A percentile compares a stretch with the other conserved stretches of the same genome.
These are phyloP conservation scores for Tryphoninae sp. DNA, from an alignment of 2,888 invertebrate species.

Conservation along the genomic window DNA sequence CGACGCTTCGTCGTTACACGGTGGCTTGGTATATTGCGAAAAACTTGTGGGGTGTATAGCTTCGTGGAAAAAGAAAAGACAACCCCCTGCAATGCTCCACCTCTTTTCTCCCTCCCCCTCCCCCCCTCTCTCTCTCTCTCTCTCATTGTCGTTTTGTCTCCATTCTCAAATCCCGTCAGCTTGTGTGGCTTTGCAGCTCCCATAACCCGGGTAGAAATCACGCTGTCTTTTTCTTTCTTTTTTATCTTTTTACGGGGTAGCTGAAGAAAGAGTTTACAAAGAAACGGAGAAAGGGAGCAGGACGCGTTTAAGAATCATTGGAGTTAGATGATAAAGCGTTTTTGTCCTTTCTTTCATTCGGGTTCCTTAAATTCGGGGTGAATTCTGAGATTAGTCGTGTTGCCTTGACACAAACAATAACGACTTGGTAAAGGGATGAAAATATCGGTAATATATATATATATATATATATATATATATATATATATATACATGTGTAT, in stretches of 20 bases:
- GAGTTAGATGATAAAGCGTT: not conserved
- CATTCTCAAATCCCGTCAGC: constrained; percentile 46
- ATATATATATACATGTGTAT: not conserved
- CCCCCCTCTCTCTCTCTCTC: constrained; percentile 18
- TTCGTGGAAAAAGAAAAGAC: constrained; percentile 59
- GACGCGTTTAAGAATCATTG: constrained; percentile 10
- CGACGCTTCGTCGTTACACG: constrained; percentile 3
- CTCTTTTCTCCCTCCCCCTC: constrained; percentile 44
- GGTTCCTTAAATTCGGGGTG: no score
- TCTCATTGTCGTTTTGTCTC: constrained; percentile 34
- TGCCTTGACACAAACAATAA: no score
- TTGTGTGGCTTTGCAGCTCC: constrained; percentile 49
- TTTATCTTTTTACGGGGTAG: constrained; percentile 10
- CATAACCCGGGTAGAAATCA: constrained; percentile 26
- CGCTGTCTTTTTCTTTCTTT: not conserved
- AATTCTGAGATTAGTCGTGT: no score
- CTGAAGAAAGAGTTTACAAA: constrained; percentile 9
- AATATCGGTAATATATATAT: constrained; percentile 44
- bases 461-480: not conserved
- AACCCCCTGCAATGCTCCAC: constrained; percentile 47
- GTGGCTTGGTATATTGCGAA: constrained; percentile 28
- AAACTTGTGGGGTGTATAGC: constrained; percentile 56
- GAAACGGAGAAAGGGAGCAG: not conserved
- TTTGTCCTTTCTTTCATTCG: constrained; percentile 12
- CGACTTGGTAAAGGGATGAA: not conserved